Evolutionary conservation across 2,113 vertebrate genomes (phyloP), one percentile per base, ranked within the genome.

Genomic region (Ellobius talpinus): DNA sequence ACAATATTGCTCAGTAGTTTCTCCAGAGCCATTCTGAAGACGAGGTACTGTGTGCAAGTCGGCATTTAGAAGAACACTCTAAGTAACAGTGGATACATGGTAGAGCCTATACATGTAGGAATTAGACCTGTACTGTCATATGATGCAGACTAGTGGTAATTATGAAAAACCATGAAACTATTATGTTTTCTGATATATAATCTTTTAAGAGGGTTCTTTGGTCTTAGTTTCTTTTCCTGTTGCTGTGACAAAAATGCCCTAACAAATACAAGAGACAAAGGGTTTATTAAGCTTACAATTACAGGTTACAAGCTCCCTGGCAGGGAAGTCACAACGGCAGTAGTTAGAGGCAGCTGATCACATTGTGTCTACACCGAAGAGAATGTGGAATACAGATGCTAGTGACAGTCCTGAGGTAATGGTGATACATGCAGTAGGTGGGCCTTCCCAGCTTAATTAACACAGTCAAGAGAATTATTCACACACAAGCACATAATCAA

Each of bases 141-240:
- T 82, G 68, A 84, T 66, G n/a, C 31, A 84, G 24, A 87, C 72
- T 66, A 70, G 55, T 76, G 21, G 23, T 85, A 90, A 90, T 47
- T 93, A 61, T 14, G 52, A 91, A 42, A 76, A 87, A 90, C 81
- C 77, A 47, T 87, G 79, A 45, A 85, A 73, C 70, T 73, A 0
- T 63, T 93, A n/a, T 72, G 14, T 84, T 93, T 93, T 93, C 21
- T 45, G 88, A 91, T 61, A 50, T 3, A 63, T 90, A n/a, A 63
- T 31, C 70, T 84, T 94, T 89, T 33, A 50, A 47, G 45, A 47
- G 26, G 13, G n/a, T 58, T 84, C 16, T 87, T 89, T 79, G 65
- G 74, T 73, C 89, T 86, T 58, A 90, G 55, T 93, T 1, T 72
- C 63, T 93, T 93, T 89, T 70, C 33, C 16, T 45, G 73, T 76